Evolutionary conservation across 2,888 invertebrate species (phyloP).

Genomic region (Axea sp.): DNA sequence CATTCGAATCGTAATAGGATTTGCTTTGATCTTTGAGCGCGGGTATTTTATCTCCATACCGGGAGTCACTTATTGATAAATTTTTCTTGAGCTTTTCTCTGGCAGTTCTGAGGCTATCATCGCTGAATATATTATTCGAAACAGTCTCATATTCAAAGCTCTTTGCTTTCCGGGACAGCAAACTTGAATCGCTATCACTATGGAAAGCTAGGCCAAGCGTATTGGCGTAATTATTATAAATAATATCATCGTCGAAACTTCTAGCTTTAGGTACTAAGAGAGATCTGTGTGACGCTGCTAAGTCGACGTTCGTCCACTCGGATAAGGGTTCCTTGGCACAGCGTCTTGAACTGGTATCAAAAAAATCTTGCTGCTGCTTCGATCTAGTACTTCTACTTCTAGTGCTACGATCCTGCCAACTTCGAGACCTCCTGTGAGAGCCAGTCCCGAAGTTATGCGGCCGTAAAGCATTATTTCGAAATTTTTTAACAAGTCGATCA

Average conservation of each 20-base stretch:
- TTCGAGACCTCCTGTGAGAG: conserved; percentile 64
- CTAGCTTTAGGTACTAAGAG: conserved; percentile 71
- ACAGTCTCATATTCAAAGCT: conserved; percentile 77
- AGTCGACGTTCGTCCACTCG: conserved; percentile 49
- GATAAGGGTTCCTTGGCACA: conserved; percentile 33
- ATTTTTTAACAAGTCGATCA: conserved; percentile 72
- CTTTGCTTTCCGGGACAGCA: conserved; percentile 69
- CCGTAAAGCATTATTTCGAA: conserved; percentile 66
- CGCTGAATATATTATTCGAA: conserved; percentile 77
- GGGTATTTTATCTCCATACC: conserved; percentile 76
- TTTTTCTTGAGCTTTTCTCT: conserved; percentile 76
- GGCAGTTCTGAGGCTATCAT: conserved; percentile 77
- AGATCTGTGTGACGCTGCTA: conserved; percentile 64
- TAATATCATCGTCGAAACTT: conserved; percentile 75
- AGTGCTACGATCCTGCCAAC: conserved; percentile 68
- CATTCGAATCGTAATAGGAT: conserved; percentile 76
- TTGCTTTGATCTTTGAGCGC: conserved; percentile 76
- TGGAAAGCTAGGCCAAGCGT: conserved; percentile 32
- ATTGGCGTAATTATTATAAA: conserved; percentile 63
- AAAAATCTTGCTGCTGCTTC: conserved; percentile 60
- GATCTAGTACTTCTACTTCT: conserved; percentile 46
- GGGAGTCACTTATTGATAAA: conserved; percentile 74
- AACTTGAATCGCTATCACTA: conserved; percentile 41
- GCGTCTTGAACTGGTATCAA: conserved; percentile 60
- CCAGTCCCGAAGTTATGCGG: conserved; percentile 60